These are phyloP conservation scores for Ficedula albicollis DNA, from an alignment of 2,797 vertebrate species.

Conservation along the genomic window DNA sequence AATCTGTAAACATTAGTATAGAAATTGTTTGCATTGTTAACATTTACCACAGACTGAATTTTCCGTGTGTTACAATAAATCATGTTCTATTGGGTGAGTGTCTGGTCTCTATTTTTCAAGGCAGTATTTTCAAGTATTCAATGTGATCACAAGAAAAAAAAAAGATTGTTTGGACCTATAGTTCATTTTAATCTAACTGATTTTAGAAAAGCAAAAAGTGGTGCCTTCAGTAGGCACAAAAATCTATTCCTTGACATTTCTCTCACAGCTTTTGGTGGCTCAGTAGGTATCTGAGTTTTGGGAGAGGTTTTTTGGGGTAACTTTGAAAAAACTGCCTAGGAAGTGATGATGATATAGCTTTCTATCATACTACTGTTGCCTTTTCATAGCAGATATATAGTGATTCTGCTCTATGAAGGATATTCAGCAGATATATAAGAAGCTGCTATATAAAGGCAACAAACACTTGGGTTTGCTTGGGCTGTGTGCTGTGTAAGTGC, in stretches of 20 bases:
- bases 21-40: constrained; percentile 16
- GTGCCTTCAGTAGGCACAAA: not conserved
- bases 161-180: not conserved
- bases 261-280: not conserved
- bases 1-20: constrained; percentile 18
- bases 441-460: not conserved
- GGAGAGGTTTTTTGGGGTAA: not conserved
- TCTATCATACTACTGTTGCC: not conserved
- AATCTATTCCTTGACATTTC: not conserved
- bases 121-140: not conserved
- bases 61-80: not conserved
- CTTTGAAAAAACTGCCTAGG: not conserved
- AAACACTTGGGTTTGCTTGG: not conserved
- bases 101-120: not conserved
- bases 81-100: not conserved
- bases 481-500: not conserved
- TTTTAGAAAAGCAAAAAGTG: not conserved
- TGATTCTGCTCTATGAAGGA: not conserved
- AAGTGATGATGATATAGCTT: not conserved
- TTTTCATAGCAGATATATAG: not conserved
- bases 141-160: not conserved
- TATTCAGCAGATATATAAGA: too few species aligned
- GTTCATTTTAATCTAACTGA: not conserved
- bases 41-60: constrained; percentile 18
- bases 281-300: not conserved